These are phyloP conservation scores for Eilema griseolum DNA, from an alignment of 2,888 invertebrate species.

Conservation along the genomic window DNA sequence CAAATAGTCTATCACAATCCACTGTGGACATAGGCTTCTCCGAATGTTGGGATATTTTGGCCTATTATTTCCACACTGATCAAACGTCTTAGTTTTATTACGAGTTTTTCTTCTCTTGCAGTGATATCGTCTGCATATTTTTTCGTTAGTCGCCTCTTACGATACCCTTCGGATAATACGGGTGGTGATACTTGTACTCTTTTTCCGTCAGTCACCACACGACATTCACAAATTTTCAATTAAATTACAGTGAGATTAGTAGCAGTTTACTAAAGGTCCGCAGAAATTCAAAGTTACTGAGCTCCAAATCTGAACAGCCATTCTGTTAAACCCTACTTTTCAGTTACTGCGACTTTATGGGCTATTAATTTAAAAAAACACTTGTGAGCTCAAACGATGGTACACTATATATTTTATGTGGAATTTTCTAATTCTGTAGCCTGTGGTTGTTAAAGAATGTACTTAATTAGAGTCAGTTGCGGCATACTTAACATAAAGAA, in stretches of 20 bases:
- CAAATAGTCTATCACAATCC: no score
- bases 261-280: neutral
- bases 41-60: no score
- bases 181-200: no score
- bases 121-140: no score
- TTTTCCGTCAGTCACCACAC: no score
- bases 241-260: neutral
- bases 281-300: neutral
- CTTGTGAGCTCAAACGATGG: neutral
- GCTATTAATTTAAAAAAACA: constrained; percentile 10
- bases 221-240: no score
- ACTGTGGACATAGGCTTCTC: no score
- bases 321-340: neutral
- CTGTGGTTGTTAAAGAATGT: neutral
- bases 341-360: neutral
- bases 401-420: neutral
- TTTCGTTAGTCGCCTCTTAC: no score
- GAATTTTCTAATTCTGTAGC: neutral
- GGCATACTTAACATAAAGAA: neutral
- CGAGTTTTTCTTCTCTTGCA: no score
- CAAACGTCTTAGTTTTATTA: no score
- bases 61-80: no score
- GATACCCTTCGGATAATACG: no score
- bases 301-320: neutral
- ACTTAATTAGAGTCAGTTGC: neutral